Base-by-base conservation (phyloP, 2,113 vertebrate species). In the Nothocercus julius region DNA sequence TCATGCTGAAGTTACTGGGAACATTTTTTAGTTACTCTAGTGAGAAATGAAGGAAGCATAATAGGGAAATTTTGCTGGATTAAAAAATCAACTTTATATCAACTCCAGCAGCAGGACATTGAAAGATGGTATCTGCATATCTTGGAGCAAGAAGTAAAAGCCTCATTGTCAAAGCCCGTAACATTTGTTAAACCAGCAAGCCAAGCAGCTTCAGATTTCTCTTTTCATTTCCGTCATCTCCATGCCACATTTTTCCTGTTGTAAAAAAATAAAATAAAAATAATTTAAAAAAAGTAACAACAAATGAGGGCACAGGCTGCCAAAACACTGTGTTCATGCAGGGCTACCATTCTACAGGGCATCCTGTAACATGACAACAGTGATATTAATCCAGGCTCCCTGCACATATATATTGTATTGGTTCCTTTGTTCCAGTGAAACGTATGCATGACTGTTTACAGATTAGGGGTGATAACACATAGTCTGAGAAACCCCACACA, bases 91-190 rank as follows among this genome's bases (percentile, higher is more conserved):
- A 21, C 16, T 86, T 93, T 75, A 4, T 84, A 53, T 85, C 79
- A 73, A 13, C 68, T 75, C 42, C 82, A n/a, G 36, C 25, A 63
- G 44, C 30, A 27, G 0, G 0, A 25, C 81, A 87, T 85, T 69
- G 82, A 67, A 90, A 90, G 47, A 51, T 77, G 3, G 36, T 92
- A 25, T 95, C 72, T 78, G 73, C 54, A 4, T 81, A 90, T 93
- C 92, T 94, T 88, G 82, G 80, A 93, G 69, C 77, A 84, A 93
- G 90, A 92, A 94, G 40, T 75, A 54, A 91, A 94, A 85, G 80
- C 76, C 66, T 93, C 66, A 73, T 88, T 96, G 93, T 90, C 82
- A 81, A 85, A 76, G 85, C 42, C 56, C 7, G 0, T 85, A 64
- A 64, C 67, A 17, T 69, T 90, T 81, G 13, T 83, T 86, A 22